These are phyloP conservation scores for Ganaspis sp. DNA, from an alignment of 1,140 invertebrate genomes.

Conservation along the genomic window DNA sequence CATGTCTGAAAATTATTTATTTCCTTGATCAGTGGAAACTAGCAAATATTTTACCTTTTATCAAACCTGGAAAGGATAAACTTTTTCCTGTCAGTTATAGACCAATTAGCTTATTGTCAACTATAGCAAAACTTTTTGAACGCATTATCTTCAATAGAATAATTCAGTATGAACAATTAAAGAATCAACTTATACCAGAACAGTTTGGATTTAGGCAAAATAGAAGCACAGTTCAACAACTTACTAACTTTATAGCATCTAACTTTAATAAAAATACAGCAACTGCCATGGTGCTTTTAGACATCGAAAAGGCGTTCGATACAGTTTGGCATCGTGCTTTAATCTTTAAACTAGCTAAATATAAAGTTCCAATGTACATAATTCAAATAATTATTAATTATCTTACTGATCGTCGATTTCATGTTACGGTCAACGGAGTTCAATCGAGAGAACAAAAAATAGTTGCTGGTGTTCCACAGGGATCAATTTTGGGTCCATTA, in stretches of 20 bases:
- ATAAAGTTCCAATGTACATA: constrained; percentile 35
- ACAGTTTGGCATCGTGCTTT: constrained; percentile 52
- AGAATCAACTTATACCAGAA: constrained; percentile 33
- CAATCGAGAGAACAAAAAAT: constrained; percentile 29
- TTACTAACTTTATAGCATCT: constrained; percentile 53
- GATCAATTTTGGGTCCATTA: constrained; percentile 50
- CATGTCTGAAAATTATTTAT: no score
- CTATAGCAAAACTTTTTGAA: constrained; percentile 38
- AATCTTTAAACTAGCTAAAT: constrained; percentile 44
- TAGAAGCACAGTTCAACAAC: constrained; percentile 49
- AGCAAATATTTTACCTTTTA: no score
- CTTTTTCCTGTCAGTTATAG: constrained; percentile 35
- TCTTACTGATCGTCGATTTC: constrained; percentile 39
- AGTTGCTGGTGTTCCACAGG: constrained; percentile 54
- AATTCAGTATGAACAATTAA: background rate
- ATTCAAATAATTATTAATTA: constrained; percentile 46
- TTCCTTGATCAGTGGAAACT: no score
- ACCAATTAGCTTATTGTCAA: constrained; percentile 40
- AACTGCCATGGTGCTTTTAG: constrained; percentile 57
- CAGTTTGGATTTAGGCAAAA: constrained; percentile 68
- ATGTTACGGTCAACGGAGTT: constrained; percentile 34
- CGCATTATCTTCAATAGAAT: constrained; percentile 28
- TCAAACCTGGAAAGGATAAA: constrained; percentile 35
- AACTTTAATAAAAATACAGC: constrained; percentile 53
- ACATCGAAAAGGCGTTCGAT: constrained; percentile 51